Conservation (phyloP, 2,797 vertebrate genomes). For the Carapus acus region DNA sequence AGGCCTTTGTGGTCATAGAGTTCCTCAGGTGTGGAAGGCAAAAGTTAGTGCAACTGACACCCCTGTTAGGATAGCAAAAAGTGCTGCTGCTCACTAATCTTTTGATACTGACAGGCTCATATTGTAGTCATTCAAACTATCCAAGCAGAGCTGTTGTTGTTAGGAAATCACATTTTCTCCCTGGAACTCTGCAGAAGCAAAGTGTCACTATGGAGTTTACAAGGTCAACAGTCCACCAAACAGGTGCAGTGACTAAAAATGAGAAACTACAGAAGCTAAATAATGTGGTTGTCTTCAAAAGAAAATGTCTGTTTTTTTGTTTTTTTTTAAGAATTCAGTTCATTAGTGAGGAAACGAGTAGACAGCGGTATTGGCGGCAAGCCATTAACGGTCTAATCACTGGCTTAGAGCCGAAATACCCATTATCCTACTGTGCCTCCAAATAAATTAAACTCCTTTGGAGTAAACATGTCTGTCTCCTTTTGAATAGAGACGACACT, state of each 20-base stretch:
- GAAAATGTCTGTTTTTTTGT: conserved; percentile 1
- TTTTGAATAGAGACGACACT: conserved; percentile 8
- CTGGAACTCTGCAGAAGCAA: conserved; percentile 22
- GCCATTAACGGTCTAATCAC: conserved; percentile 21
- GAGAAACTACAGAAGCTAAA: conserved; percentile 7
- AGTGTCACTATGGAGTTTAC: conserved; percentile 38
- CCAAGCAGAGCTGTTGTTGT: conserved; percentile 10
- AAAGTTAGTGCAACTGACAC: neutral
- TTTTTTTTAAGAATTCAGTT: conserved; percentile 15
- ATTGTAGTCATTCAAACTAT: conserved; percentile 7
- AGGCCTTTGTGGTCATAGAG: conserved; percentile 7
- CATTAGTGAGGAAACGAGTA: conserved; percentile 8
- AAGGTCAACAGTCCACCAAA: conserved; percentile 28
- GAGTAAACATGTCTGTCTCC: conserved; percentile 7
- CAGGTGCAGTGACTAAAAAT: conserved; percentile 29
- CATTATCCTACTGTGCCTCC: neutral
- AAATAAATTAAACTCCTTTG: conserved; percentile 14
- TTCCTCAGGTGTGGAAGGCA: conserved; percentile 5
- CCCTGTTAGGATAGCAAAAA: neutral
- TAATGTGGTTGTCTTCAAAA: conserved; percentile 29
- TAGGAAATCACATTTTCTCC: neutral
- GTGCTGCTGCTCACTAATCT: conserved; percentile 10
- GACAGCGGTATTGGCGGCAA: conserved; percentile 21
- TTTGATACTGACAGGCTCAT: conserved; percentile 15
- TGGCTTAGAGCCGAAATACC: conserved; percentile 8